Percentiles rank a stretch among this genome's conserved stretches.
phyloP scores from a whole-genome alignment of 2,888 invertebrate genomes.

The Nezara viridula region DNA sequence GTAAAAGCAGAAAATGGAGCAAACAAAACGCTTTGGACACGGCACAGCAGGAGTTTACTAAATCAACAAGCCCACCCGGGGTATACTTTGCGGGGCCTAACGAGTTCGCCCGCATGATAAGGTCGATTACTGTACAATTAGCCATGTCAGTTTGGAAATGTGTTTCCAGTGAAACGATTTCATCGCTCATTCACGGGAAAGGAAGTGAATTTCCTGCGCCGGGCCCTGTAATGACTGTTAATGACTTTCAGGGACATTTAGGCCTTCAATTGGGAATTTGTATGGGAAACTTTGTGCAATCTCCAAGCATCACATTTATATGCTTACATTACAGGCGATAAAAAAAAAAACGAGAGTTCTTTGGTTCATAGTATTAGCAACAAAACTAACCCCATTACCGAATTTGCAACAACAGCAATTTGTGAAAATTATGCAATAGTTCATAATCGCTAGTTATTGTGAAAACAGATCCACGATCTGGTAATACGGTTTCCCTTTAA shows the following conservation, averaged over 20 bases:
- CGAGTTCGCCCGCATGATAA: conserved; percentile 9
- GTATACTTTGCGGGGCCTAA: not conserved
- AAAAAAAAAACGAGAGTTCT: not conserved
- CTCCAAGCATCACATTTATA: not conserved
- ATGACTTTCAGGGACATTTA: conserved; percentile 37
- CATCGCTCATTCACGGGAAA: conserved; percentile 33
- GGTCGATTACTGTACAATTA: conserved; percentile 3
- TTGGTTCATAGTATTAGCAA: not conserved
- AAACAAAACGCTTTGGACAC: not conserved
- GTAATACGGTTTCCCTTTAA: too few relatives aligned
- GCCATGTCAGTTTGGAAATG: conserved; percentile 28
- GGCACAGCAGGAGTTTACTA: not conserved
- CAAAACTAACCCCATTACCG: not conserved
- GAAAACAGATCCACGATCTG: not conserved
- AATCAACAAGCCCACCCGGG: not conserved
- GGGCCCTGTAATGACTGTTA: conserved; percentile 24
- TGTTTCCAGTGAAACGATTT: conserved; percentile 23
- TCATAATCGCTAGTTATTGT: not conserved
- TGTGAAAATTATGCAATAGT: not conserved
- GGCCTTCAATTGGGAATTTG: conserved; percentile 15
- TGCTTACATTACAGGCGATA: not conserved
- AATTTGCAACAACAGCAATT: not conserved
- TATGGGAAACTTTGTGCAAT: not conserved
- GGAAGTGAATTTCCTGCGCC: conserved; percentile 25
- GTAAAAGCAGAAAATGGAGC: too few relatives aligned